These are phyloP conservation scores for Thunnus thynnus DNA, from an alignment of 2,113 vertebrate species.

Conservation along the genomic window DNA sequence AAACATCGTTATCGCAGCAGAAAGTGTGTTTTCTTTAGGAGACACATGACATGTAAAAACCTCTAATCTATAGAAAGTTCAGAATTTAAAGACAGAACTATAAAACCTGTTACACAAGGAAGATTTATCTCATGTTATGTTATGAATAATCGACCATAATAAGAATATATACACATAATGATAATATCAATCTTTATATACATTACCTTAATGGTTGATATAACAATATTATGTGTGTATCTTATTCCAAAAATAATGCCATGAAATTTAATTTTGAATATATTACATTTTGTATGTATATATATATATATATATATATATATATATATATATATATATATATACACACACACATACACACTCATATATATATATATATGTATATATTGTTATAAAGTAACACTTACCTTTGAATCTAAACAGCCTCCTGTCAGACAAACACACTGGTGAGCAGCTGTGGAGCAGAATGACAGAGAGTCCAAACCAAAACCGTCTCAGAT, in stretches of 20 bases:
- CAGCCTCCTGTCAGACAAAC: slow-evolving; percentile 7
- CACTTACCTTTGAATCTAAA: slow-evolving; percentile 53
- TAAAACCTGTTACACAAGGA: not conserved
- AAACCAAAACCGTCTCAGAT: slow-evolving; percentile 25
- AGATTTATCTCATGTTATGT: not conserved
- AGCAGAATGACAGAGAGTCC: slow-evolving; percentile 36
- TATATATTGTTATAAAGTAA: no score
- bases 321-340: no score
- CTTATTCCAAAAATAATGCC: no score
- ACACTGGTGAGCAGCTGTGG: not conserved
- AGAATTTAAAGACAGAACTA: not conserved
- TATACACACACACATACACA: no score
- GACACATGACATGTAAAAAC: not conserved
- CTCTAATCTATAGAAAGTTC: not conserved
- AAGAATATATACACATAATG: not conserved
- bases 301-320: no score
- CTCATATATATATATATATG: no score
- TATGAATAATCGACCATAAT: not conserved
- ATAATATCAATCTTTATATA: not conserved
- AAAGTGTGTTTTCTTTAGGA: not conserved
- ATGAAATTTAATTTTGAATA: not conserved
- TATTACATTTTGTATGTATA: not conserved
- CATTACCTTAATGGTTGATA: not conserved
- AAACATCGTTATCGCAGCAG: not conserved
- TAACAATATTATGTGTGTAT: not conserved